Evolutionary conservation across 35 echinoderm and acorn worm species (phyloP).

Genomic region (Ophiothrix spiculata): DNA sequence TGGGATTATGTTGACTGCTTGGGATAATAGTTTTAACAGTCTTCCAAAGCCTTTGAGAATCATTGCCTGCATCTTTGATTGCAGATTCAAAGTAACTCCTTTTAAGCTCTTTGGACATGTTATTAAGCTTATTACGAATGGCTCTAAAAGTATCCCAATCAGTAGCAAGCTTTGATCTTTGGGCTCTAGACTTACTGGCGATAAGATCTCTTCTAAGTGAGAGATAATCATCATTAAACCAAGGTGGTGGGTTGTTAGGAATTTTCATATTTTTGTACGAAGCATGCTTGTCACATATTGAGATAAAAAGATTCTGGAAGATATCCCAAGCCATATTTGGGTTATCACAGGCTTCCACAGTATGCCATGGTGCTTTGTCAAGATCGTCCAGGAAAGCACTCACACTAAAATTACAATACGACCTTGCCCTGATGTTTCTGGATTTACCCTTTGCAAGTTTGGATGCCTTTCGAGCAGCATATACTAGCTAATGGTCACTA

Average conservation of each 20-base stretch:
- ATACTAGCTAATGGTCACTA: neutral
- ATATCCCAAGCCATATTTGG: neutral
- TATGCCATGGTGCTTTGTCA: neutral
- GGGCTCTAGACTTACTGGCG: neutral
- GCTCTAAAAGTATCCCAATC: neutral
- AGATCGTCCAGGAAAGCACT: neutral
- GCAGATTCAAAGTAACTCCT: neutral
- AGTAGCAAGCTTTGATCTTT: neutral
- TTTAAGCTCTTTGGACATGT: neutral
- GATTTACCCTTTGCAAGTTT: too few relatives aligned
- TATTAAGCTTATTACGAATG: neutral
- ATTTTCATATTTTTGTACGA: neutral
- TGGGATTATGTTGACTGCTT: neutral
- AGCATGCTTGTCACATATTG: neutral
- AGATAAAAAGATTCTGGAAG: neutral
- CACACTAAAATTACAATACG: neutral
- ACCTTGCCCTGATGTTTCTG: neutral
- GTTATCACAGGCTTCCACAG: neutral
- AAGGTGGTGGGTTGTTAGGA: neutral
- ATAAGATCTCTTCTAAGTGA: neutral
- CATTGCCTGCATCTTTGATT: neutral
- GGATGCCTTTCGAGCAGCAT: neutral
- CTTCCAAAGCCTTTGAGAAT: neutral
- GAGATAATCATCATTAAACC: conserved; percentile 16
- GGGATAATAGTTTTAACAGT: neutral